These are phyloP conservation scores for Atrichornis clamosus DNA, from an alignment of 2,113 vertebrate genomes.

Conservation along the genomic window DNA sequence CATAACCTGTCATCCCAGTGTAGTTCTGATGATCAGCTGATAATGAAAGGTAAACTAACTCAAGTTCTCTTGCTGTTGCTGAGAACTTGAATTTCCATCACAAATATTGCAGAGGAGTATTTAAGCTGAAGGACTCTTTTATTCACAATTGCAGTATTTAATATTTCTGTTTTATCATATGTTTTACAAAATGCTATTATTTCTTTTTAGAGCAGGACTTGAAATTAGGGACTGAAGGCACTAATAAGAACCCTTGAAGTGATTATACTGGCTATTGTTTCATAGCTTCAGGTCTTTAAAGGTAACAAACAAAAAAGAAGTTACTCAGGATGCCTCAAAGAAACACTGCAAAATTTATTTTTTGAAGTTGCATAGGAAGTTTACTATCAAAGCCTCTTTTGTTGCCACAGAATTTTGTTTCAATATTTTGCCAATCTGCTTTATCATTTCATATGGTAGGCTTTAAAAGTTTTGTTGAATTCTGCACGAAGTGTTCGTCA, in stretches of 20 bases:
- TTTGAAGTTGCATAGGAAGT: background rate
- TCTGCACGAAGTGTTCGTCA: background rate
- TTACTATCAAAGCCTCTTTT: background rate
- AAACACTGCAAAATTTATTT: background rate
- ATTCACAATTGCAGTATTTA: background rate
- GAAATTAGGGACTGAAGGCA: background rate
- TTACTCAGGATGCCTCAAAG: background rate
- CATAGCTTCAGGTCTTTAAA: background rate
- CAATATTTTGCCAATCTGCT: background rate
- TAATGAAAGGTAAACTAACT: background rate
- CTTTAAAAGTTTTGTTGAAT: background rate
- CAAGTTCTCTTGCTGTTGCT: background rate
- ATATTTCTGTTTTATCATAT: background rate
- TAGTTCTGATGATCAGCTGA: background rate
- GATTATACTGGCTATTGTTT: background rate
- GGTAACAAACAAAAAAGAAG: background rate
- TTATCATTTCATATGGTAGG: background rate
- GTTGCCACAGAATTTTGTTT: background rate
- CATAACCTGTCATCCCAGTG: background rate
- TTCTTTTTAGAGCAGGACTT: background rate
- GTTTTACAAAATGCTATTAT: background rate
- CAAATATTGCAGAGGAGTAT: background rate
- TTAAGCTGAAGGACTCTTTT: background rate
- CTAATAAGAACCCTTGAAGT: background rate
- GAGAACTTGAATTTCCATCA: background rate